These are phyloP conservation scores for Scomberomorus guttatus DNA, from an alignment of 2,797 vertebrate genomes.

Conservation along the genomic window DNA sequence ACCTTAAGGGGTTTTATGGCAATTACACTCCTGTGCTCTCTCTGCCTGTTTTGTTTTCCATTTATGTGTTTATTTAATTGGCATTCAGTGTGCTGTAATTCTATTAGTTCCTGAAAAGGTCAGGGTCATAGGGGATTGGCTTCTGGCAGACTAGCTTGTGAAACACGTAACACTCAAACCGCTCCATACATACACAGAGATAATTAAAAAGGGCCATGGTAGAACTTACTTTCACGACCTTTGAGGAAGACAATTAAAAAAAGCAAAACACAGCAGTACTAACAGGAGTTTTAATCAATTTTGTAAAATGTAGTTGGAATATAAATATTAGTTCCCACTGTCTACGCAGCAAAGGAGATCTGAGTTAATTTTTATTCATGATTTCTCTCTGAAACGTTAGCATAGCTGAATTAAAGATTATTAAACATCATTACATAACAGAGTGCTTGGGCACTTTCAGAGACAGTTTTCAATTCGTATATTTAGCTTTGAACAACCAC, in stretches of 20 bases:
- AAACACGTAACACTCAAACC: constrained; percentile 51
- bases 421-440: constrained; percentile 49
- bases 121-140: constrained; percentile 80
- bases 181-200: constrained; percentile 46
- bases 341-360: constrained; percentile 11
- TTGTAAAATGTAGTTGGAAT: constrained; percentile 46
- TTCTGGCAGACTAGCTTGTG: constrained; percentile 63
- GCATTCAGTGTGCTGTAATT: constrained; percentile 79
- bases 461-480: constrained; percentile 18
- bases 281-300: constrained; percentile 59
- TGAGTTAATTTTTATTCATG: constrained; percentile 47
- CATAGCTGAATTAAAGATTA: constrained; percentile 44
- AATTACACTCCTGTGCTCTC: constrained; percentile 77
- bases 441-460: constrained; percentile 11
- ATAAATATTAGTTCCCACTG: constrained; percentile 51
- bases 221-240: constrained; percentile 56
- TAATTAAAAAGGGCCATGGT: constrained; percentile 62
- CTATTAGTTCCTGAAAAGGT: constrained; percentile 83
- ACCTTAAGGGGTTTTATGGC: constrained; percentile 80
- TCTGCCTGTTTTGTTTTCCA: constrained; percentile 74
- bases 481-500: constrained; percentile 27
- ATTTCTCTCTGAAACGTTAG: constrained; percentile 45
- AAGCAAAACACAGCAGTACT: constrained; percentile 24
- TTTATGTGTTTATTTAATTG: constrained; percentile 84
- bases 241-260: constrained; percentile 56